Percentiles rank a stretch among this genome's conserved stretches.
These are phyloP conservation scores for Phymanthus crucifer DNA, from an alignment of 92 coral and sea anemone genomes.

Conservation along the genomic window DNA sequence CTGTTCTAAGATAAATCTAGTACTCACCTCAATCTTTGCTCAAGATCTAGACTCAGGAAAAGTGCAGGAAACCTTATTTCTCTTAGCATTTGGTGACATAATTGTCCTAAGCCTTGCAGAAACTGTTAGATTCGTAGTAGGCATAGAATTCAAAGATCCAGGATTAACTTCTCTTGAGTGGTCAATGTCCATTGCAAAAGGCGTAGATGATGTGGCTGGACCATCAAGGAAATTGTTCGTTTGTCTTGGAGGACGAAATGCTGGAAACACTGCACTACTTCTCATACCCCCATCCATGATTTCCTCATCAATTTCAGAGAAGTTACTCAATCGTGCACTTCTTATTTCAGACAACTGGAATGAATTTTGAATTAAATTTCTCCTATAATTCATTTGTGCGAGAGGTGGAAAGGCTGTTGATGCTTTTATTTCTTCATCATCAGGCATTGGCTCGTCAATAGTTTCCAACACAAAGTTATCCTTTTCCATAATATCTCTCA, in stretches of 20 bases:
- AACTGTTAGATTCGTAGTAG: conserved; percentile 5
- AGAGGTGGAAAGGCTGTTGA: conserved; percentile 11
- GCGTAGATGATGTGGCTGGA: background rate
- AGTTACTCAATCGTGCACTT: background rate
- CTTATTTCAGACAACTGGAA: conserved; percentile 7
- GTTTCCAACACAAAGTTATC: conserved; percentile 5
- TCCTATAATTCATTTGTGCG: background rate
- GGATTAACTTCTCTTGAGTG: background rate
- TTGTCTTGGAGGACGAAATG: conserved; percentile 14
- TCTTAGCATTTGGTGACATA: conserved; percentile 32
- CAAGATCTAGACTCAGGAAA: conserved; percentile 13
- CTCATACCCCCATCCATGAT: background rate
- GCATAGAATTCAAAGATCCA: conserved; percentile 6
- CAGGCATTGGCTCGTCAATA: conserved; percentile 21
- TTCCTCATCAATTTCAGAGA: conserved; percentile 21
- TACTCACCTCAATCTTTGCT: background rate
- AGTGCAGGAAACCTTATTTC: conserved; percentile 38
- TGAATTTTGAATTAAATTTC: background rate
- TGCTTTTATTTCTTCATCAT: background rate
- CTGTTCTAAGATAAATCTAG: background rate
- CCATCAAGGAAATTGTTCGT: conserved; percentile 11
- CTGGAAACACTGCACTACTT: background rate
- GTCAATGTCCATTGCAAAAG: conserved; percentile 1
- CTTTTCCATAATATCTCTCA: background rate
- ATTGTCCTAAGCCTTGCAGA: conserved; percentile 19